Percentiles rank a stretch among this genome's conserved stretches.
Conservation (phyloP, 2,113 vertebrate genomes). For the Circaetus cinerascens region DNA sequence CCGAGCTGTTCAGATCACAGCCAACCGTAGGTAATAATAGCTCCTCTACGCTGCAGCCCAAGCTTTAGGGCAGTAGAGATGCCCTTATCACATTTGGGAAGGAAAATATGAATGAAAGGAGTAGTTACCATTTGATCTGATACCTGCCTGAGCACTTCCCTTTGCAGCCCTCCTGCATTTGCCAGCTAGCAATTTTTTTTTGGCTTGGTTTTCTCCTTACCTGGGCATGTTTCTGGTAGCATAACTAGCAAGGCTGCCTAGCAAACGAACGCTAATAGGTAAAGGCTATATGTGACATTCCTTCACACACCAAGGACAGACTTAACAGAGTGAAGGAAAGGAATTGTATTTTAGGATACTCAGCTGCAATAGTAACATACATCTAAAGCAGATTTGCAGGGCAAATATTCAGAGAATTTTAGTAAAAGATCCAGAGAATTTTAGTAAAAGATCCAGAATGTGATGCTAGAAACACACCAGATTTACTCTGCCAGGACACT, state of each 20-base stretch:
- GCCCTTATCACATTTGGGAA: not conserved
- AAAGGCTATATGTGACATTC: not conserved
- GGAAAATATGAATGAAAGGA: not conserved
- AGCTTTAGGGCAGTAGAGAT: not conserved
- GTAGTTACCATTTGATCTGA: not conserved
- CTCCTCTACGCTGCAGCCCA: not conserved
- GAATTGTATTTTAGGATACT: not conserved
- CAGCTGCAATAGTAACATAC: not conserved
- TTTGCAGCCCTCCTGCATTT: not conserved
- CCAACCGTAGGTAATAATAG: not conserved
- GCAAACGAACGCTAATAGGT: fast-evolving
- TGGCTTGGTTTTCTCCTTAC: not conserved
- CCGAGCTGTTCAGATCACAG: not conserved
- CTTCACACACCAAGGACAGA: not conserved
- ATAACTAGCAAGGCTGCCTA: not conserved
- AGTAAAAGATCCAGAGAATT: not conserved
- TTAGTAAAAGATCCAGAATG: not conserved
- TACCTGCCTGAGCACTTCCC: not conserved
- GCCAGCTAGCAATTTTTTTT: not conserved
- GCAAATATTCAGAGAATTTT: not conserved
- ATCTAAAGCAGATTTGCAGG: not conserved
- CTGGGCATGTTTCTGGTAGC: not conserved
- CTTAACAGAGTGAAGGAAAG: not conserved
- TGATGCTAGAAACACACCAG: not conserved
- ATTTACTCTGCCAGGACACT: not conserved